Evolutionary conservation across 2,113 vertebrate genomes (phyloP).

Genomic region (Nicator chloris): DNA sequence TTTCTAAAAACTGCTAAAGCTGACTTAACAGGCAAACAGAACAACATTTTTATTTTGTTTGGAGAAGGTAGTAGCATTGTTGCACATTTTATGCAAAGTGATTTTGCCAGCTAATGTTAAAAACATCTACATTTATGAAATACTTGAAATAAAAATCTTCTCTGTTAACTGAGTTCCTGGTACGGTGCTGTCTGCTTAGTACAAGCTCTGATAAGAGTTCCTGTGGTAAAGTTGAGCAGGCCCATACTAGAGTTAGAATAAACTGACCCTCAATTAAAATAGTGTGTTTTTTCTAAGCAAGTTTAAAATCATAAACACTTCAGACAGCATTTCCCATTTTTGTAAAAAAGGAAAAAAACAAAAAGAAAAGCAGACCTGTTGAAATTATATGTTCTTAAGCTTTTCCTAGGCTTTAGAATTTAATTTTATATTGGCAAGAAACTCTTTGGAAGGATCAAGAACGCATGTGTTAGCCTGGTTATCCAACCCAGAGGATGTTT

Average conservation of each 20-base stretch:
- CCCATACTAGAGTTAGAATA: neutral
- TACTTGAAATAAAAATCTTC: constrained; percentile 14
- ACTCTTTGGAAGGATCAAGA: neutral
- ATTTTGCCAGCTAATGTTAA: constrained; percentile 19
- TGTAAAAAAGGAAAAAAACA: neutral
- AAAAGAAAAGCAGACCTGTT: neutral
- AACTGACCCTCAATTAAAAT: constrained; percentile 24
- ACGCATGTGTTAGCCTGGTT: neutral
- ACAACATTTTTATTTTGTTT: constrained; percentile 15
- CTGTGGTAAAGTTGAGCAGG: constrained; percentile 1
- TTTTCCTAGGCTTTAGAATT: constrained; percentile 11
- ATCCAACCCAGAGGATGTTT: constrained; percentile 27
- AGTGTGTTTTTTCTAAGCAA: neutral
- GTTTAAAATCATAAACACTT: neutral
- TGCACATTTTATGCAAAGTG: constrained; percentile 14
- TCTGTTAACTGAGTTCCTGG: constrained; percentile 1
- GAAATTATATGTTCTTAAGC: neutral
- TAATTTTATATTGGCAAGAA: neutral
- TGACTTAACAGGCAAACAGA: constrained; percentile 30
- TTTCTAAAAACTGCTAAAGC: constrained; percentile 49
- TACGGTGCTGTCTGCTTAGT: neutral
- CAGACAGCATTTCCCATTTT: neutral
- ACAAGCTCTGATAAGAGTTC: constrained; percentile 1
- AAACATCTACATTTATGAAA: constrained; percentile 47
- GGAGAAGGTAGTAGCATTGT: constrained; percentile 22